Evolutionary conservation across 2,888 invertebrate genomes (phyloP), one percentile per base, ranked within the genome.

Genomic region (Callinectes sapidus): DNA sequence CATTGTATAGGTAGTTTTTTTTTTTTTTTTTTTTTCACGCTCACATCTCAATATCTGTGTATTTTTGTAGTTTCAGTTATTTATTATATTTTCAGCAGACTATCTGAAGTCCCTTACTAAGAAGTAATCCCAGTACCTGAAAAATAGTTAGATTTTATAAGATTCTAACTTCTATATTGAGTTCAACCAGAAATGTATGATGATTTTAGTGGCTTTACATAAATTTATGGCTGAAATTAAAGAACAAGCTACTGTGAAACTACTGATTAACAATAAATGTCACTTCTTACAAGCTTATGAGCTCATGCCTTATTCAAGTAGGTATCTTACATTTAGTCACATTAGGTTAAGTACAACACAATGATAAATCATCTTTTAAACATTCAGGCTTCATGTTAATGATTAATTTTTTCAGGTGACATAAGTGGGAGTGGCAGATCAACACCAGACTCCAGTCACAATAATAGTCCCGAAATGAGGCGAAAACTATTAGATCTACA

Each of bases 361-460:
- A 71, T 71, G 71, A 28, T 71, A n/a, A 71, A 28, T 71, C 10
- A n/a, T 5, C 18, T 14, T 86, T 18, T 86, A 89, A 54, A 54
- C 89, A 54, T 28, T 61, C 32, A 66, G 18, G 28, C 77, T 77
- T 39, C 13, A 18, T 35, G 32, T n/a, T 71, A 2, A 48, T 87
- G 18, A 48, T 10, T 86, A 6, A 16, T 28, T 92, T 28, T 89
- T 91, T 18, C 92, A 94, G 93, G 93, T 89, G 93, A 94, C n/a
- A 32, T 92, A 3, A 92, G 92, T 86, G 91, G 90, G 13, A 94
- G 93, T 87, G 91, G 92, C 14, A 66, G 90, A 66, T 92, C 93
- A 42, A 94, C 94, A 48, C 94, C 94, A 66, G 94, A 92, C 35
- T 94, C 94, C n/a, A 94, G 94, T 55, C 94, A 92, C 87, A 94